Percentiles rank a stretch among this genome's conserved stretches.
Conservation (phyloP, 30 jellyfish, hydroid and myxozoan genomes). For the Hydractinia echinata region DNA sequence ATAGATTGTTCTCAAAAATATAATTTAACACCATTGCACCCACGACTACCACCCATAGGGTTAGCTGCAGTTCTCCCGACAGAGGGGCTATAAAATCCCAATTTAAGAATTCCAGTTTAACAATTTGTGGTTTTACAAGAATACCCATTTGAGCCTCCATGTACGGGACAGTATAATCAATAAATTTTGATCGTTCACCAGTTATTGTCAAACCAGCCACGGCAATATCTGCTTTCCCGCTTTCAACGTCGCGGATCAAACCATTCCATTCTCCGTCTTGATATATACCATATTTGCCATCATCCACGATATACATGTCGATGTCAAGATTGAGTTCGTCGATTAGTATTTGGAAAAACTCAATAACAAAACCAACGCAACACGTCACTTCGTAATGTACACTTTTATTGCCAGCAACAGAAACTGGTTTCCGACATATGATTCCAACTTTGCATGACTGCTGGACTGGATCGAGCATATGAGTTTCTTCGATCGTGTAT, state of each 20-base stretch:
- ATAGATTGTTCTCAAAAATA: conserved; percentile 47
- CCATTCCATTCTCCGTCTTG: conserved; percentile 82
- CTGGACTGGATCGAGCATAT: neutral
- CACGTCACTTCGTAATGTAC: neutral
- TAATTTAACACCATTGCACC: conserved; percentile 43
- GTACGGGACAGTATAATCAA: conserved; percentile 59
- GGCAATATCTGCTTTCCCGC: conserved; percentile 76
- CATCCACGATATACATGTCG: neutral
- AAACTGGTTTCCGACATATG: conserved; percentile 9
- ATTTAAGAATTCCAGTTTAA: conserved; percentile 19
- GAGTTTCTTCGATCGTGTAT: conserved; percentile 3
- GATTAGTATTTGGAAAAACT: neutral
- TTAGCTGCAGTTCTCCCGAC: conserved; percentile 43
- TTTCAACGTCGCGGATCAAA: conserved; percentile 62
- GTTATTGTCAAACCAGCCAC: conserved; percentile 63
- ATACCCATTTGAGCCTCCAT: conserved; percentile 50
- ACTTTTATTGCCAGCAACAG: neutral
- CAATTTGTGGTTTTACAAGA: conserved; percentile 20
- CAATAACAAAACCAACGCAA: conserved; percentile 19
- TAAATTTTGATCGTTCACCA: conserved; percentile 36
- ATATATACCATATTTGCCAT: conserved; percentile 5
- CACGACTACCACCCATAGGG: conserved; percentile 35
- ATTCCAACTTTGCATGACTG: conserved; percentile 4
- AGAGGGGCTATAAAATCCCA: conserved; percentile 53
- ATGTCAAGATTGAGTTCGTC: conserved; percentile 12